Evolutionary conservation across 1,140 invertebrate species (phyloP), one percentile per base, ranked within the genome.

Genomic region (Caerostris darwini): DNA sequence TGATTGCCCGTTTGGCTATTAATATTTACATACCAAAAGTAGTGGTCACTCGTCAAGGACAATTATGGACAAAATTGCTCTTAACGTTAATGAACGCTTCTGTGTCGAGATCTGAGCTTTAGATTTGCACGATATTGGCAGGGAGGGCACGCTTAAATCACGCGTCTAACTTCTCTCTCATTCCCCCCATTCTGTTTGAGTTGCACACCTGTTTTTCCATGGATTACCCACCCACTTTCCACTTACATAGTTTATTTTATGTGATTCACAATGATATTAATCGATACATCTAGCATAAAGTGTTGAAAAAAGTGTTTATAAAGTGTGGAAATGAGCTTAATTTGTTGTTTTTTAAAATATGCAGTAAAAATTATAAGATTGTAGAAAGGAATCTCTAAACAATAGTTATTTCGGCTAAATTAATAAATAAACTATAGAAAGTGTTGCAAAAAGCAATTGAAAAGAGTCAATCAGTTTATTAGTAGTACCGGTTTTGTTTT

Each of bases 11-110:
- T 14, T 69, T 69, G 3, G 61, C 87, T 90, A 90, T 90, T 90
- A 90, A 90, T 90, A 90, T 69, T 69, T 90, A 90, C 87, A 69
- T 90, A 71, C 87, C 53, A 50, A 83, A 61, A 61, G 64, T 53
- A 61, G 59, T 59, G 87, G 87, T 90, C 87, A 90, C 14, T 90
- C 87, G 87, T 56, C 57, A 17, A 57, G 61, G 59, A 53, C 87
- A 90, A 69, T 67, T 56, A 71, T 34, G 34, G 87, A 57, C 64
- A 71, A 53, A 71, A 67, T 90, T 90, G 87, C 59, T 6, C 54
- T 59, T 53, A n/a, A 61, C 85, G 19, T 14, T 87, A 59, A 61
- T 64, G 59, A 61, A 57, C n/a, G 82, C 54, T 56, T 83, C 82
- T 56, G 14, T 83, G 82, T 57, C 10, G 71, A 50, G 71, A 53